Percentiles rank a stretch among this genome's conserved stretches.
Conservation (phyloP, 2,797 vertebrate genomes). For the Melanotaenia trifasciata region DNA sequence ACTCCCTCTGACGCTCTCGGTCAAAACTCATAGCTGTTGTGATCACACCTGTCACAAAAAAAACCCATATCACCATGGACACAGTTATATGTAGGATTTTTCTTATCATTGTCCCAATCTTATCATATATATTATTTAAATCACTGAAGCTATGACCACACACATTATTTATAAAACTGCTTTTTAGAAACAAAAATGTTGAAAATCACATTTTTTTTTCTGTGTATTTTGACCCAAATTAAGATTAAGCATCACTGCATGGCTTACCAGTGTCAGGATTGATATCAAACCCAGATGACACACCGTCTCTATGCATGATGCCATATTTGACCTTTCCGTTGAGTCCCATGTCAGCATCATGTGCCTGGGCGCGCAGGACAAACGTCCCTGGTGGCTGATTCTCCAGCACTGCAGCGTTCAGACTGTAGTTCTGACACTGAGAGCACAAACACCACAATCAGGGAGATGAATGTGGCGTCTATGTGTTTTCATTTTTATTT, state of each 20-base stretch:
- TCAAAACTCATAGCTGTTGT: constrained; percentile 86
- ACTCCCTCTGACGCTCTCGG: constrained; percentile 88
- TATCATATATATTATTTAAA: background rate
- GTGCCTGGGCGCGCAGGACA: constrained; percentile 86
- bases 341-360: constrained; percentile 88
- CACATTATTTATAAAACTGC: background rate
- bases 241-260: background rate
- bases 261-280: constrained; percentile 85
- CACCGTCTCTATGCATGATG: constrained; percentile 88
- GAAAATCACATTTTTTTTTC: background rate
- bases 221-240: background rate
- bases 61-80: background rate
- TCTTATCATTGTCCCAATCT: background rate
- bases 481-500: background rate
- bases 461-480: background rate
- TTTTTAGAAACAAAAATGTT: background rate
- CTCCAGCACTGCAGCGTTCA: constrained; percentile 86
- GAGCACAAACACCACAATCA: constrained; percentile 9
- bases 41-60: constrained; percentile 83
- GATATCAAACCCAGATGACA: constrained; percentile 86
- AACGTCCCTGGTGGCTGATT: constrained; percentile 88
- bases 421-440: constrained; percentile 89
- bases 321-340: constrained; percentile 91
- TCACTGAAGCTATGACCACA: background rate
- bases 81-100: background rate